Conservation (phyloP, 2,888 invertebrate genomes). For the Orthosia gracilis region DNA sequence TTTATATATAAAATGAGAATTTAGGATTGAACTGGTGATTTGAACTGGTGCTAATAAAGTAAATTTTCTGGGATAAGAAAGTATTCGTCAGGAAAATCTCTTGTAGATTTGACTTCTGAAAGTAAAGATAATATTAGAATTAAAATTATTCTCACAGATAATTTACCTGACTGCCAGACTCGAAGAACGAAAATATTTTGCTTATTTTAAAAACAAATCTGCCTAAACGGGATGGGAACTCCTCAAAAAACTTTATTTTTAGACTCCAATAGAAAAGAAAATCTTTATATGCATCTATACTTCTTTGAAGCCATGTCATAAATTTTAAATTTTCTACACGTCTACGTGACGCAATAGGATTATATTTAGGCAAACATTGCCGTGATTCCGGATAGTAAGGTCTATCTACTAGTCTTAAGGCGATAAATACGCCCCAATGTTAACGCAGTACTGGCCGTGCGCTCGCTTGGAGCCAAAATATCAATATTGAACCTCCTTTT, state of each 20-base stretch:
- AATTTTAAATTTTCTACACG: too few species aligned
- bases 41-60: background rate
- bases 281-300: too few species aligned
- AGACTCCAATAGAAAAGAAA: too few species aligned
- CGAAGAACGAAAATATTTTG: background rate
- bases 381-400: too few species aligned
- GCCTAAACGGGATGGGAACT: background rate
- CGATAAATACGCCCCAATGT: too few species aligned
- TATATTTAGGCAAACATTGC: too few species aligned
- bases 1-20: background rate
- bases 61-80: background rate
- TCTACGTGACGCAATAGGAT: too few species aligned
- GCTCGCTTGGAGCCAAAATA: too few species aligned
- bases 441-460: too few species aligned
- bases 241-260: background rate
- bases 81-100: background rate
- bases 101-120: background rate
- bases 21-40: background rate
- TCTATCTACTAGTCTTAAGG: background rate
- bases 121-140: slow-evolving; percentile 2
- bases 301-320: too few species aligned
- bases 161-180: background rate
- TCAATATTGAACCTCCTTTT: too few species aligned
- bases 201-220: background rate
- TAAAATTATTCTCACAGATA: background rate